Evolutionary conservation across 1,140 invertebrate genomes (phyloP).

Genomic region (Lepidurus arcticus): DNA sequence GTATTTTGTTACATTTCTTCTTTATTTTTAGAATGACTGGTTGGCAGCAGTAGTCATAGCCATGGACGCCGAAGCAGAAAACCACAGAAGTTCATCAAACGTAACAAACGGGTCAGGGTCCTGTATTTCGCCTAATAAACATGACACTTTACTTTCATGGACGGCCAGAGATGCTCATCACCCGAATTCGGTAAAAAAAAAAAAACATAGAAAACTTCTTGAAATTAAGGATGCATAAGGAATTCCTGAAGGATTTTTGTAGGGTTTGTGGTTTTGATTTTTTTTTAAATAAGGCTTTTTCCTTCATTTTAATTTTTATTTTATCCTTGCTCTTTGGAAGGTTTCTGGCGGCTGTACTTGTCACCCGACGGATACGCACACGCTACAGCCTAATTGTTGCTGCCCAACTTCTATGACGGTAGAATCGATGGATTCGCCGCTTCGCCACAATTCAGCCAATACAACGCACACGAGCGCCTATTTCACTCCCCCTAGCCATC

Average conservation of each 20-base stretch:
- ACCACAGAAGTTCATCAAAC: neutral
- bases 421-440: neutral
- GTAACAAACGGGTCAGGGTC: neutral
- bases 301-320: too few species aligned
- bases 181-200: neutral
- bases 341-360: neutral
- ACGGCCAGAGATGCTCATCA: neutral
- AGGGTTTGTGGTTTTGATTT: too few species aligned
- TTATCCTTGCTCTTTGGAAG: neutral
- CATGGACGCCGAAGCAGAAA: neutral
- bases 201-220: too few species aligned
- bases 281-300: too few species aligned
- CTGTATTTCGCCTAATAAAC: neutral
- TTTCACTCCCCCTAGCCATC: neutral
- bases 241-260: too few species aligned
- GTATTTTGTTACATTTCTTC: neutral
- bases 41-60: neutral
- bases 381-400: neutral
- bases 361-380: neutral
- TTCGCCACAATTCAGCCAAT: neutral
- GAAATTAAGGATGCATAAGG: too few species aligned
- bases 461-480: constrained; percentile 6
- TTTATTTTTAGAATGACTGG: neutral
- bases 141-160: neutral
- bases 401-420: neutral